A percentile compares a stretch with the other conserved stretches of the same genome.
Evolutionary conservation across 2,888 invertebrate genomes (phyloP).

Genomic region (Aromia moschata): DNA sequence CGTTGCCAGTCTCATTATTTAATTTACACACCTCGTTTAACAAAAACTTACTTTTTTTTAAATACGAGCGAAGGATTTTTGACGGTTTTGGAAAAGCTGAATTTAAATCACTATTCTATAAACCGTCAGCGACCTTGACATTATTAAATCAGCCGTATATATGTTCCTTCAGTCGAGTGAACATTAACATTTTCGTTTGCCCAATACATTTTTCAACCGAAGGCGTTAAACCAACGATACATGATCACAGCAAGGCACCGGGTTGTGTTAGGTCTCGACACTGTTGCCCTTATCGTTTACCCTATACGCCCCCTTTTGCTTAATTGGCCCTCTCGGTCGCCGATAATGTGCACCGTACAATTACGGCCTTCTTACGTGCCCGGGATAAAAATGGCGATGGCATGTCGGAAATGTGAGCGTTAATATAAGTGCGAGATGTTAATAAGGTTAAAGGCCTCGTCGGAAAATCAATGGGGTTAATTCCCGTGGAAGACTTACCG

Average conservation of each 20-base stretch:
- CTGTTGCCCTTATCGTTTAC: neutral
- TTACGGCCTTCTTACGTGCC: slow-evolving; percentile 4
- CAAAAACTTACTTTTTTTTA: no score
- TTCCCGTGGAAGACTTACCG: slow-evolving; percentile 13
- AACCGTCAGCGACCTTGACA: no score
- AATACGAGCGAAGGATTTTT: no score
- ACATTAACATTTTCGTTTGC: no score
- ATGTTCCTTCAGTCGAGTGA: no score
- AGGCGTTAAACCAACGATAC: no score
- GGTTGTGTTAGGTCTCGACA: neutral
- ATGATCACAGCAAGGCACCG: neutral
- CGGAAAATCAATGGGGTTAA: slow-evolving; percentile 16
- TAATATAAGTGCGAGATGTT: slow-evolving; percentile 10
- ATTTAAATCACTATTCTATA: no score
- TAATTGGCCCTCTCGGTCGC: neutral
- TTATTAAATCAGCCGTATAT: no score
- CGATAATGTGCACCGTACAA: neutral
- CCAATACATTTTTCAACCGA: no score
- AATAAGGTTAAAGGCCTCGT: slow-evolving; percentile 24
- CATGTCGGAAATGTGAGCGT: slow-evolving; percentile 5
- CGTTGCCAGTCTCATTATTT: no score
- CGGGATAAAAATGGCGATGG: slow-evolving; percentile 2
- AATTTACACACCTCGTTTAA: no score
- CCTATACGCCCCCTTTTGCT: neutral
- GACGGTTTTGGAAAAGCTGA: no score